Evolutionary conservation across 2,113 vertebrate genomes (phyloP), one percentile per base, ranked within the genome.

Genomic region (Thymallus thymallus): DNA sequence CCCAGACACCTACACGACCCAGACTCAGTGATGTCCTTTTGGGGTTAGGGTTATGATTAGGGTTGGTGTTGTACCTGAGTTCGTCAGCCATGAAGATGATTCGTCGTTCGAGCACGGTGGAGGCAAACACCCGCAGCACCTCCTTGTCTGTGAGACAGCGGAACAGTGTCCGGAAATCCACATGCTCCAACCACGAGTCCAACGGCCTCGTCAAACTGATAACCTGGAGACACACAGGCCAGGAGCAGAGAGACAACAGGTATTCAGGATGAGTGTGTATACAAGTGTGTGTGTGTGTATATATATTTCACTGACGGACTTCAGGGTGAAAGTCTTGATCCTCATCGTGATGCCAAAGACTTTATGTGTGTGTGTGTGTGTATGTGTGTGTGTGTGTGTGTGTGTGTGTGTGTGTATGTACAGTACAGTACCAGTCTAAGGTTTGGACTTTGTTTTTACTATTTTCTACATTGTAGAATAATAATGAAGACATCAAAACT

Each of bases 131-230:
- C 80, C 88, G 88, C 64, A 96, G 88, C 78, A 96, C 92, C 78
- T 94, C 90, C 24, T 89, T 80, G 10, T 91, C 85, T 2, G 76
- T 86, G 77, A 96, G 91, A 12, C 88, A 87, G 26, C 78, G 62
- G 65, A 95, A 87, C 61, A 96, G 87, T 29, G 92, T 91, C 46
- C 86, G 85, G 10, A 96, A 95, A 74, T 96, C 94, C 84, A 96
- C 94, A 0, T 96, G 95, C 67, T 96, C 95, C 60, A 96, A 87
- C 72, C 92, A 93, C 5, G 95, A 94, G 1, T 96, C 95, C 80
- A 92, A 75, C 0, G 95, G 95, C 6, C 95, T 88, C 0, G 94
- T 95, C 73, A 96, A 90, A 62, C 89, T 91, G 6, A 96, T 95
- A 63, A 94, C 91, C 95, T 95, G 86, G 13, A 35, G 12, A 60